A percentile compares a stretch with the other conserved stretches of the same genome.
Conservation (phyloP, 1,140 invertebrate species). For the Mya arenaria region DNA sequence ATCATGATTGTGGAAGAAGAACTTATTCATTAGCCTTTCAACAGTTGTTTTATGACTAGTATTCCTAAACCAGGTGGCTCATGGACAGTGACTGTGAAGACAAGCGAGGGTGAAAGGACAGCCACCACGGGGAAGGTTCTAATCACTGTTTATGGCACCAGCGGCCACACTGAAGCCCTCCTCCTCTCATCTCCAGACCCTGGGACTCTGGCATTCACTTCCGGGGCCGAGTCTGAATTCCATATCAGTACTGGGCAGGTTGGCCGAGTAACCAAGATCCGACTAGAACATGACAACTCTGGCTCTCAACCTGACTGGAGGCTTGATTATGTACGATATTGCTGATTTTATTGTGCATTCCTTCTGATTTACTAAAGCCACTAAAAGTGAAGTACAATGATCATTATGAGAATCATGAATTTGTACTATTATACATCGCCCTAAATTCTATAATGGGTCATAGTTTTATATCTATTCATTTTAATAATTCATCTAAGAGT, state of each 20-base stretch:
- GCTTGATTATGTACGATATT: constrained; percentile 66
- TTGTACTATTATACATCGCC: background rate
- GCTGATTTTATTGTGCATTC: background rate
- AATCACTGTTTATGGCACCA: constrained; percentile 72
- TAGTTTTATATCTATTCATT: background rate
- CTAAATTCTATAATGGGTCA: background rate
- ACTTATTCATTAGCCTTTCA: background rate
- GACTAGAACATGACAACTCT: constrained; percentile 67
- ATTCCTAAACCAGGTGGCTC: constrained; percentile 57
- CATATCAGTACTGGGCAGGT: constrained; percentile 66
- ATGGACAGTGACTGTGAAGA: constrained; percentile 68
- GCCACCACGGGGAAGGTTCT: constrained; percentile 70
- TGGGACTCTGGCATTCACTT: constrained; percentile 42
- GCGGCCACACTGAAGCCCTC: constrained; percentile 63
- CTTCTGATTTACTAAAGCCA: background rate
- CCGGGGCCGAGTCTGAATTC: constrained; percentile 67
- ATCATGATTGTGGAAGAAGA: background rate
- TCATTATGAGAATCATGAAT: background rate
- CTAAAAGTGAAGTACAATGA: background rate
- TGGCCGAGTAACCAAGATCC: constrained; percentile 70
- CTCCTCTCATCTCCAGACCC: constrained; percentile 55
- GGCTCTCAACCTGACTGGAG: constrained; percentile 64
- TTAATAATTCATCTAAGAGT: background rate
- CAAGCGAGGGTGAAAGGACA: constrained; percentile 62
- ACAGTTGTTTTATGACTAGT: background rate